These are phyloP conservation scores for Venturia canescens DNA, from an alignment of 1,140 invertebrate genomes.

Conservation along the genomic window DNA sequence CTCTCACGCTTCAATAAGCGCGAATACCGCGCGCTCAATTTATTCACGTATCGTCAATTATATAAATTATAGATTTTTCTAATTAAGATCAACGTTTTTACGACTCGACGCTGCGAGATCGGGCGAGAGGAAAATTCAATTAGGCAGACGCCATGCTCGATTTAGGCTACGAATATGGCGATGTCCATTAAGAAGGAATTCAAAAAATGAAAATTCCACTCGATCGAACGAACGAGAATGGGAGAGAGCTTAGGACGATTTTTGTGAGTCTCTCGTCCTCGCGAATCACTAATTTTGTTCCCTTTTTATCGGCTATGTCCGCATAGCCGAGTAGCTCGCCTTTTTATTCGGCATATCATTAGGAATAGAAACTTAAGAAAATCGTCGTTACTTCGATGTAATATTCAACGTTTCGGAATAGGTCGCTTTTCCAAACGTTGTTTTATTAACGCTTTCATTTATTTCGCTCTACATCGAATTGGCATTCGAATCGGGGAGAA, in stretches of 20 bases:
- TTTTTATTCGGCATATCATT: too few species aligned
- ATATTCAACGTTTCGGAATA: too few species aligned
- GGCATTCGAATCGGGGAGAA: too few species aligned
- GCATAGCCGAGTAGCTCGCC: too few species aligned
- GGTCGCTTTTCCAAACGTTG: too few species aligned
- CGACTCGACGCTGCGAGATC: background rate
- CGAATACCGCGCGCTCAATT: background rate
- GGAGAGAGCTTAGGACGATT: too few species aligned
- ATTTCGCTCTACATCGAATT: too few species aligned
- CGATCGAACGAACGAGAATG: too few species aligned
- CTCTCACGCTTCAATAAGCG: background rate
- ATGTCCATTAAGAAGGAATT: background rate
- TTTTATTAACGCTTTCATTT: too few species aligned
- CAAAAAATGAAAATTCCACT: too few species aligned
- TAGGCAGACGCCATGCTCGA: background rate
- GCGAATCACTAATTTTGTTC: background rate
- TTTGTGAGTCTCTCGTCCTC: background rate
- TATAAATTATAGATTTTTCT: conserved; percentile 26
- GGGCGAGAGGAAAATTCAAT: background rate
- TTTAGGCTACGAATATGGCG: background rate
- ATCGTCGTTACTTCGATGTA: too few species aligned
- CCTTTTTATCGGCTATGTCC: background rate
- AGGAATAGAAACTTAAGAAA: too few species aligned
- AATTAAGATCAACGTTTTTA: conserved; percentile 2
- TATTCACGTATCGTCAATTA: conserved; percentile 12